Evolutionary conservation across 2,888 invertebrate species (phyloP), one percentile per base, ranked within the genome.

Genomic region (Autographa pulchrina): DNA sequence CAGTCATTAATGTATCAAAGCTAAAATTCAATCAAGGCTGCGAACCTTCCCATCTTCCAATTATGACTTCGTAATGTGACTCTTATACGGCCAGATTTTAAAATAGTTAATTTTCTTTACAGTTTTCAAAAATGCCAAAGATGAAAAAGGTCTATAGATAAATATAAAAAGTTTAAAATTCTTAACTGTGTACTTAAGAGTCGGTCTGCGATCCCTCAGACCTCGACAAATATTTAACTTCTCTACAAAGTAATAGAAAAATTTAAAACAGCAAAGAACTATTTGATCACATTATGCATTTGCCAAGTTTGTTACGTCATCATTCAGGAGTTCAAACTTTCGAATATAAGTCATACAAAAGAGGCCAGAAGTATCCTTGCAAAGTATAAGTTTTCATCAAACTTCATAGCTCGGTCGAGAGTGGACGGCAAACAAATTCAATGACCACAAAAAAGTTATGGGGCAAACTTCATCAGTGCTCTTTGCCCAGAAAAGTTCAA

Each of bases 401-500:
- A 93, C 87, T 92, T 92, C 83, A 86, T 91, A 86, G 89, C 83
- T 84, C 85, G 82, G 83, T 86, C 78, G 88, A 82, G 87, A 93
- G 92, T 91, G 89, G 92, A 90, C 88, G 88, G 88, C 91, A 92
- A 93, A 94, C 92, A 93, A 93, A 93, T 92, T 92, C 91, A 92
- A 92, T 92, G 92, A 90, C 91, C 92, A 90, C 91, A 89, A 91
- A 91, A 91, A 92, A 92, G 90, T 91, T 91, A 87, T 85, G 83
- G 80, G 70, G 65, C 74, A 90, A 92, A 91, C 89, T 91, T 89
- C 82, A 84, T 84, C 86, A 86, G 85, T 82, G 80, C 82, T 84
- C 76, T 77, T 75, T 77, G 80, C 75, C 76, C 69, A 76, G 77
- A 71, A 84, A 88, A 86, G 75, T 86, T 85, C 77, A 72, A 74